Conservation (phyloP, 2,888 invertebrate species). For the Zele albiditarsus region DNA sequence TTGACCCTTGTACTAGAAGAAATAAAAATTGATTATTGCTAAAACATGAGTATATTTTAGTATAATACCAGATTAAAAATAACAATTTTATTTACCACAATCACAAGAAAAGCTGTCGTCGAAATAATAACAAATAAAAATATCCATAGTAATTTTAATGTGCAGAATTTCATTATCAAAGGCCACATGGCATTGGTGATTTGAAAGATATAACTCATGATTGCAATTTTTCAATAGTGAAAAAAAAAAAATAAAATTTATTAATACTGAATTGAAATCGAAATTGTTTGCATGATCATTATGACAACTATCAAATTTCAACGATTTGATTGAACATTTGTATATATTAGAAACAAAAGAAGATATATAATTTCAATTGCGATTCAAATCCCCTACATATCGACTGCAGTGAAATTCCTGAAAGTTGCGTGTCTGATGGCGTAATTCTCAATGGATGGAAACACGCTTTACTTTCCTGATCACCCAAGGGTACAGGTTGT, state of each 20-base stretch:
- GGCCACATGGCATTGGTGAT: slow-evolving; percentile 55
- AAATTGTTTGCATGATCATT: neutral
- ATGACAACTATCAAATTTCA: neutral
- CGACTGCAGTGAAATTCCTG: too few relatives aligned
- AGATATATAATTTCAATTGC: neutral
- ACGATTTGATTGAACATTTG: neutral
- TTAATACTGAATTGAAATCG: neutral
- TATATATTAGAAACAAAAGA: neutral
- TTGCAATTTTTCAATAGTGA: neutral
- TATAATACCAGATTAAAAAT: neutral
- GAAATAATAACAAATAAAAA: slow-evolving; percentile 59
- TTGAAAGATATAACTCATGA: slow-evolving; percentile 43
- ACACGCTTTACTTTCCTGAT: too few relatives aligned
- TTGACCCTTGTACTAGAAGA: slow-evolving; percentile 54
- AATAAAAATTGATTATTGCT: slow-evolving; percentile 24
- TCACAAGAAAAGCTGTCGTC: slow-evolving; percentile 56
- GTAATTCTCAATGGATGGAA: too few relatives aligned
- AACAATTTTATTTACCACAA: slow-evolving; percentile 54
- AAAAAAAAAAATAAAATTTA: neutral
- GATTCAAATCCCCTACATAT: too few relatives aligned
- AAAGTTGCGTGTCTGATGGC: too few relatives aligned
- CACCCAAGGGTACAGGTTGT: too few relatives aligned
- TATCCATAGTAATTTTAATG: slow-evolving; percentile 59
- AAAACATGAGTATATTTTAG: slow-evolving; percentile 14
- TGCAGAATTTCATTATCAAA: slow-evolving; percentile 52